A percentile compares a stretch with the other conserved stretches of the same genome.
These are phyloP conservation scores for Drosophila sturtevanti DNA, from an alignment of 1,140 invertebrate species.

Conservation along the genomic window DNA sequence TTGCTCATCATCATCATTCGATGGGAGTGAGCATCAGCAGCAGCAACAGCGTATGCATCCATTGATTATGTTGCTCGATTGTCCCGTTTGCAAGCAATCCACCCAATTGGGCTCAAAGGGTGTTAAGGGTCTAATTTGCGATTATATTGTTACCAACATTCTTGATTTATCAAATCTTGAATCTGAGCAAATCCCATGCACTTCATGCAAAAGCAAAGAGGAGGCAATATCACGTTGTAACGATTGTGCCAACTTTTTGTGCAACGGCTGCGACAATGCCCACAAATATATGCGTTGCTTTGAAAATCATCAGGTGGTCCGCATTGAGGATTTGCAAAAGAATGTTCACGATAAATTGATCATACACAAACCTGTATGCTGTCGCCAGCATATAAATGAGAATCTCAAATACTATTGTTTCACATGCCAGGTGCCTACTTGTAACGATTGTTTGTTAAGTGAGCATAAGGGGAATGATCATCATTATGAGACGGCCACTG, in stretches of 20 bases:
- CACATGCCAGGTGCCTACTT: slow-evolving; percentile 91
- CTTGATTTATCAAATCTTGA: slow-evolving; percentile 92
- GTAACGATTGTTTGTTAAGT: slow-evolving; percentile 90
- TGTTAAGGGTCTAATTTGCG: slow-evolving; percentile 89
- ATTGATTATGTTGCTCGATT: slow-evolving; percentile 78
- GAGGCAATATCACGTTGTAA: slow-evolving; percentile 95
- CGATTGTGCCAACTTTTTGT: slow-evolving; percentile 96
- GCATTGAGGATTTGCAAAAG: slow-evolving; percentile 92
- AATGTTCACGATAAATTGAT: slow-evolving; percentile 86
- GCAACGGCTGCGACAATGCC: slow-evolving; percentile 95
- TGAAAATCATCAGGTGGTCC: slow-evolving; percentile 94
- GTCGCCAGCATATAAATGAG: slow-evolving; percentile 89
- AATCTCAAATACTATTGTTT: slow-evolving; percentile 92
- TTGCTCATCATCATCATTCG: slow-evolving; percentile 80
- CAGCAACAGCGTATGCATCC: slow-evolving; percentile 39
- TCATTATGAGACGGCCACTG: slow-evolving; percentile 89
- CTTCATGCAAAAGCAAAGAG: slow-evolving; percentile 94
- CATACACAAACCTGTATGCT: slow-evolving; percentile 93
- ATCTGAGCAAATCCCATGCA: slow-evolving; percentile 90
- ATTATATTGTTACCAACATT: slow-evolving; percentile 93
- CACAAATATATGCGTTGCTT: slow-evolving; percentile 97
- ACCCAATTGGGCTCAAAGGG: slow-evolving; percentile 90
- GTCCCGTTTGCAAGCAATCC: slow-evolving; percentile 92
- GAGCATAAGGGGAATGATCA: slow-evolving; percentile 91
- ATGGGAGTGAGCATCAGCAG: slow-evolving; percentile 65